Conservation (phyloP, 2,888 invertebrate species). For the Luffia ferchaultella region DNA sequence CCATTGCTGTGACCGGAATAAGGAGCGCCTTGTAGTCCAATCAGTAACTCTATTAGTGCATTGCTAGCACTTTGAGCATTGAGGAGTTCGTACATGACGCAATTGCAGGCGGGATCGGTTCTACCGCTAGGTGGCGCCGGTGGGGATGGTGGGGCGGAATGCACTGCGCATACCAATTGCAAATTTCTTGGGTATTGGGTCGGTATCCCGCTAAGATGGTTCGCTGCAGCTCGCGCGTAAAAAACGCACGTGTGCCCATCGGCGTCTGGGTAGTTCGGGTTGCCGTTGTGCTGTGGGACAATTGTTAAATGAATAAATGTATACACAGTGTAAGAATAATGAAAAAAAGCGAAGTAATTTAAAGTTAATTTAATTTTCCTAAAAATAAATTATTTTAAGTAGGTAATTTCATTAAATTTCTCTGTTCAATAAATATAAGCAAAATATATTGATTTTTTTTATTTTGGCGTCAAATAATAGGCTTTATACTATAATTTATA, state of each 20-base stretch:
- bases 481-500: too few relatives aligned
- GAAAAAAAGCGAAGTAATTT: not conserved
- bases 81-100: constrained; percentile 48
- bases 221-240: constrained; percentile 60
- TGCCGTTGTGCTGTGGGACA: constrained; percentile 85
- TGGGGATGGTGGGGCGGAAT: constrained; percentile 39
- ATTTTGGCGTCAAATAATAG: too few relatives aligned
- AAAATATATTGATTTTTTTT: too few relatives aligned
- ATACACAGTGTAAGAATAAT: not conserved
- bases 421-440: too few relatives aligned
- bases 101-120: constrained; percentile 52
- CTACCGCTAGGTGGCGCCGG: constrained; percentile 15
- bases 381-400: too few relatives aligned
- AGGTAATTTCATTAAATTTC: too few relatives aligned
- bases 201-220: constrained; percentile 54
- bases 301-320: not conserved
- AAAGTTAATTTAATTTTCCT: too few relatives aligned
- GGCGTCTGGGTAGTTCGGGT: constrained; percentile 85
- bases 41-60: constrained; percentile 49
- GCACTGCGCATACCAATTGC: constrained; percentile 48
- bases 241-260: constrained; percentile 60
- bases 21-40: constrained; percentile 54
- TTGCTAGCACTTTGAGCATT: constrained; percentile 54
- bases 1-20: constrained; percentile 39
- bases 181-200: constrained; percentile 39